phyloP scores from a whole-genome alignment of 2,888 invertebrate species.

The Caradrina kadenii region DNA sequence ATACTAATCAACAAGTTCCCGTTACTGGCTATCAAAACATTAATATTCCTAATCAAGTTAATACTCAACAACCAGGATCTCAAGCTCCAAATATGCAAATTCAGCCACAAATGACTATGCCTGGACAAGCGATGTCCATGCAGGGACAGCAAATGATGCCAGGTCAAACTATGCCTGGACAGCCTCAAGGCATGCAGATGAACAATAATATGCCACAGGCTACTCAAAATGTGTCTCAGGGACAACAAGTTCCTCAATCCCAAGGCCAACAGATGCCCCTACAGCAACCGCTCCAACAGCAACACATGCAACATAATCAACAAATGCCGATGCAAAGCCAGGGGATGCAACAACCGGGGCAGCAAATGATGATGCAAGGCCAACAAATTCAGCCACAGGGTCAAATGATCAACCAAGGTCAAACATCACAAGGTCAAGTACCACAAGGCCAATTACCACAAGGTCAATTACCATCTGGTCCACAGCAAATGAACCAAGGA shows the following conservation, averaged over 20 bases:
- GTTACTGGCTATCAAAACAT: slow-evolving; percentile 77
- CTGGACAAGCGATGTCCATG: slow-evolving; percentile 75
- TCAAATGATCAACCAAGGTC: slow-evolving; percentile 72
- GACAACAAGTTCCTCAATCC: slow-evolving; percentile 67
- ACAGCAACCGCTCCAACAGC: slow-evolving; percentile 61
- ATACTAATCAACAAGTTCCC: slow-evolving; percentile 75
- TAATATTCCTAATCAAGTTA: slow-evolving; percentile 77
- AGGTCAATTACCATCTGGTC: slow-evolving; percentile 56
- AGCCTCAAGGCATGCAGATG: slow-evolving; percentile 66
- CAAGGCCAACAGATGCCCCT: slow-evolving; percentile 68
- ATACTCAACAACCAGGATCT: slow-evolving; percentile 70
- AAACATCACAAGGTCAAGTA: slow-evolving; percentile 70
- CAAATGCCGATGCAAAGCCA: slow-evolving; percentile 73
- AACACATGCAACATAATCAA: slow-evolving; percentile 67
- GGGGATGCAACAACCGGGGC: slow-evolving; percentile 68
- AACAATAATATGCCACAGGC: slow-evolving; percentile 72
- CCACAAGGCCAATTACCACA: slow-evolving; percentile 64
- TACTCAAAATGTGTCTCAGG: slow-evolving; percentile 71
- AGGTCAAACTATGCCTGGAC: slow-evolving; percentile 53
- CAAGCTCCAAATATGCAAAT: slow-evolving; percentile 75
- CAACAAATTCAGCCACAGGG: slow-evolving; percentile 72
- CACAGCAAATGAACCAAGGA: slow-evolving; percentile 64
- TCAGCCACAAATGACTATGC: slow-evolving; percentile 71
- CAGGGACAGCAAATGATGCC: slow-evolving; percentile 64
- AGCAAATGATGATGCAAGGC: slow-evolving; percentile 76